Conservation (phyloP, 2,888 invertebrate species). For the Tenthredo notha region DNA sequence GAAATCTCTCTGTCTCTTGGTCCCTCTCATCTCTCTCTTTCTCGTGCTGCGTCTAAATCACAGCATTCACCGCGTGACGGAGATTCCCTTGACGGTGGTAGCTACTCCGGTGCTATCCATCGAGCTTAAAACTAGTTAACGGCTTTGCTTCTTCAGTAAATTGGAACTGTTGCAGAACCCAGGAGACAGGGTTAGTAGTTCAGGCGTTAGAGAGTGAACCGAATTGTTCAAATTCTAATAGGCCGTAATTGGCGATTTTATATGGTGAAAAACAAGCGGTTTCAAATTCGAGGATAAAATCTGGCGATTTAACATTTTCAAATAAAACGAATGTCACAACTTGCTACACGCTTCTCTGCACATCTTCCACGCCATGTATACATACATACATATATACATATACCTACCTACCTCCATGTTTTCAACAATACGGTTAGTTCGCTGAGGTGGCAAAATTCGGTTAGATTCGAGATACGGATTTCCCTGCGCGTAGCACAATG, state of each 20-base stretch:
- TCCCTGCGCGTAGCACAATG: slow-evolving; percentile 28
- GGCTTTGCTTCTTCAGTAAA: slow-evolving; percentile 70
- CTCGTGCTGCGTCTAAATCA: slow-evolving; percentile 62
- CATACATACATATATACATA: background rate
- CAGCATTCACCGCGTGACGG: slow-evolving; percentile 57
- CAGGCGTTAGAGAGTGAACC: background rate
- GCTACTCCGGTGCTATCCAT: slow-evolving; percentile 66
- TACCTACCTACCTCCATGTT: slow-evolving; percentile 4
- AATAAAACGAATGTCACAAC: background rate
- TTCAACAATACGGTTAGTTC: slow-evolving; percentile 40
- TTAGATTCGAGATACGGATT: slow-evolving; percentile 38
- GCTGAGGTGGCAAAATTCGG: slow-evolving; percentile 43
- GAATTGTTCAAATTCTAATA: background rate
- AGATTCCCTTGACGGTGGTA: slow-evolving; percentile 46
- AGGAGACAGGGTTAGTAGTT: background rate
- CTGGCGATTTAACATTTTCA: background rate
- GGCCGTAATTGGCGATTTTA: background rate
- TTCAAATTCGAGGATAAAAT: background rate
- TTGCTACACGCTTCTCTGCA: slow-evolving; percentile 14
- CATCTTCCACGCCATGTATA: background rate
- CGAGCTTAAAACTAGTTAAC: slow-evolving; percentile 75
- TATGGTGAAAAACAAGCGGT: background rate
- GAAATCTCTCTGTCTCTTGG: slow-evolving; percentile 53
- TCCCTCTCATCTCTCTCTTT: background rate
- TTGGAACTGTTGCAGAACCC: slow-evolving; percentile 65